Evolutionary conservation across 2,888 invertebrate species (phyloP).

Genomic region (Agrochola macilenta): DNA sequence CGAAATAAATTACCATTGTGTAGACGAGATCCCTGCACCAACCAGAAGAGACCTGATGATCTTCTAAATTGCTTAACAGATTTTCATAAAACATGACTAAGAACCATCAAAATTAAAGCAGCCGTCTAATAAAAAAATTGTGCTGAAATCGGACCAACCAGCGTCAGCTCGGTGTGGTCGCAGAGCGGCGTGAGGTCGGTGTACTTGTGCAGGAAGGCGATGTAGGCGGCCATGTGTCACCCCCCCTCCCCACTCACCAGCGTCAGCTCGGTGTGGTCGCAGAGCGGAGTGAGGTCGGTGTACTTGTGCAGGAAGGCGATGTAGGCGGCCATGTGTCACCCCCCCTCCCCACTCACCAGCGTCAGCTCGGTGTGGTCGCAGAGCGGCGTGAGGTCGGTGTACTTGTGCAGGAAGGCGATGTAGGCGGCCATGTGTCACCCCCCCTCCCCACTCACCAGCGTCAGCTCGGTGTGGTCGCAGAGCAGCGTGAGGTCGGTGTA

Average conservation of each 20-base stretch:
- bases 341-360: conserved; percentile 59
- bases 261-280: background rate
- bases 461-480: too few species aligned
- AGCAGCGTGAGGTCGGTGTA: too few species aligned
- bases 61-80: background rate
- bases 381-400: conserved; percentile 87
- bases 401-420: conserved; percentile 95
- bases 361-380: conserved; percentile 80
- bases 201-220: too few species aligned
- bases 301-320: conserved; percentile 91
- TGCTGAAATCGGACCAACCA: background rate
- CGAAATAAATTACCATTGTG: background rate
- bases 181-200: too few species aligned
- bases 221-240: too few species aligned
- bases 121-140: background rate
- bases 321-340: conserved; percentile 94
- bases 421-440: conserved; percentile 93
- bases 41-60: background rate
- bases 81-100: background rate
- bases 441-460: too few species aligned
- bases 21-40: background rate
- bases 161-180: too few species aligned
- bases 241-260: background rate
- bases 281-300: conserved; percentile 82
- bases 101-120: background rate